A percentile compares a stretch with the other conserved stretches of the same genome.
phyloP scores from a whole-genome alignment of 2,888 invertebrate species.

The Drosophila emarginata region DNA sequence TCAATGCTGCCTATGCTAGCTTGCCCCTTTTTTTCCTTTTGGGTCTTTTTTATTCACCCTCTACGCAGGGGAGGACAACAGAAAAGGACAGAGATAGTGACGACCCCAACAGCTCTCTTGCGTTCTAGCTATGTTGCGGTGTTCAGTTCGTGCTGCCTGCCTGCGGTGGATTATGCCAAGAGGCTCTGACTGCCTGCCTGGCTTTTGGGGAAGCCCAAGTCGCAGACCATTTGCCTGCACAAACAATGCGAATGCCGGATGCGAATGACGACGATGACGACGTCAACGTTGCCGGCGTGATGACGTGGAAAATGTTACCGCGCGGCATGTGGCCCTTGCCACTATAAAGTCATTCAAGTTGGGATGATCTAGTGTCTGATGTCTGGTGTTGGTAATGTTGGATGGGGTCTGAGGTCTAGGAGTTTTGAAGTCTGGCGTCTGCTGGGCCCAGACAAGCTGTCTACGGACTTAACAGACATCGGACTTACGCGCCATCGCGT shows the following conservation, averaged over 20 bases:
- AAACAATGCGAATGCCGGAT: slow-evolving; percentile 58
- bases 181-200: slow-evolving; percentile 30
- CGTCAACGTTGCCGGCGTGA: slow-evolving; percentile 44
- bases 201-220: slow-evolving; percentile 29
- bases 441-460: slow-evolving; percentile 61
- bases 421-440: slow-evolving; percentile 20
- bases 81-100: slow-evolving; percentile 23
- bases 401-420: background rate
- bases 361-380: slow-evolving; percentile 21
- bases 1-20: background rate
- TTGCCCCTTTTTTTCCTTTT: slow-evolving; percentile 5
- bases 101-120: slow-evolving; percentile 30
- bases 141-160: slow-evolving; percentile 13
- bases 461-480: slow-evolving; percentile 29
- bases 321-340: slow-evolving; percentile 43
- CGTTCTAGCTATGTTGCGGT: slow-evolving; percentile 33
- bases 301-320: slow-evolving; percentile 66
- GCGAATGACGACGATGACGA: background rate
- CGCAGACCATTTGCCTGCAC: slow-evolving; percentile 41
- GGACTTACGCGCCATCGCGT: slow-evolving; percentile 44
- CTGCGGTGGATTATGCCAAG: slow-evolving; percentile 43
- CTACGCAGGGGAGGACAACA: slow-evolving; percentile 14
- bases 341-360: slow-evolving; percentile 37
- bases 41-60: background rate
- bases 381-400: slow-evolving; percentile 9